These are phyloP conservation scores for Bos taurus DNA, from an alignment of 2,113 vertebrate species.

Conservation along the genomic window DNA sequence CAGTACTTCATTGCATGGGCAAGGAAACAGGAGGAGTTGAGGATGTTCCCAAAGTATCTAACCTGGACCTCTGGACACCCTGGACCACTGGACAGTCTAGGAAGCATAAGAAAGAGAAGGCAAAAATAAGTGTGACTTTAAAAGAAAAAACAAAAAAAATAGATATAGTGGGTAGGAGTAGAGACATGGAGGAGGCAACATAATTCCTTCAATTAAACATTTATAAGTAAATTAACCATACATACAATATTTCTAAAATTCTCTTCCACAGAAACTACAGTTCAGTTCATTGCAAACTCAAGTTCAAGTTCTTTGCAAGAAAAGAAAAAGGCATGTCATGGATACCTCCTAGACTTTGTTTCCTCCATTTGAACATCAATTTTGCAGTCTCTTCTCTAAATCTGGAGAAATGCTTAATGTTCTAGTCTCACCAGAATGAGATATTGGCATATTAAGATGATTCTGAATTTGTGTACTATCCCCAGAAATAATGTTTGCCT, in stretches of 20 bases:
- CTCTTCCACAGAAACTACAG: not conserved
- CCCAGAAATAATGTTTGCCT: not conserved
- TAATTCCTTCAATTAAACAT: not conserved
- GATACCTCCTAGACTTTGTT: not conserved
- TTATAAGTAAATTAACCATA: not conserved
- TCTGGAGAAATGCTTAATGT: not conserved
- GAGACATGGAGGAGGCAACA: too few species aligned
- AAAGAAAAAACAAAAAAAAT: not conserved
- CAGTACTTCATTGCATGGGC: not conserved
- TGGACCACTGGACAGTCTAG: not conserved
- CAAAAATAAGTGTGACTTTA: not conserved
- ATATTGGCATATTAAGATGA: not conserved
- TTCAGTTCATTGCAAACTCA: not conserved
- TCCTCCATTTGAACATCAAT: not conserved
- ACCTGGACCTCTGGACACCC: not conserved
- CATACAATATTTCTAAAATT: not conserved
- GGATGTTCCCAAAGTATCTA: not conserved
- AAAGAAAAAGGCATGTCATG: not conserved
- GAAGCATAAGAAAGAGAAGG: not conserved
- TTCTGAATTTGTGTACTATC: not conserved
- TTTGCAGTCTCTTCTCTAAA: not conserved
- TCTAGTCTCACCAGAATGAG: not conserved
- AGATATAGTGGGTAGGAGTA: not conserved
- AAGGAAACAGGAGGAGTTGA: not conserved
- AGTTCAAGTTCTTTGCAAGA: not conserved